Percentiles rank a stretch among this genome's conserved stretches.
Evolutionary conservation across 2,797 vertebrate species (phyloP).

Genomic region (Onychomys arenicola): DNA sequence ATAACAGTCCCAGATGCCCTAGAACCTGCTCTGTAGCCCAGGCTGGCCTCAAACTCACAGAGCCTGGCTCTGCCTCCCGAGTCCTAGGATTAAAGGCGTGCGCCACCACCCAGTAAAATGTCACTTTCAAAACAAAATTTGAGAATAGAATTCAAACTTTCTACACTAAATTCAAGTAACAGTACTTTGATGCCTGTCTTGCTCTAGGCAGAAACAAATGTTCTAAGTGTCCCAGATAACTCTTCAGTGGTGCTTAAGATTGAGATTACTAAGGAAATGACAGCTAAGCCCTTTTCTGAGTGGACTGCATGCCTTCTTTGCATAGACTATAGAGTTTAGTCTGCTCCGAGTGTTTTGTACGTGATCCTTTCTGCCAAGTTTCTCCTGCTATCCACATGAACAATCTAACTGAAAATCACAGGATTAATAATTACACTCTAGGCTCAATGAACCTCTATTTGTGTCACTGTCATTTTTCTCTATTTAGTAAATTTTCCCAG

Average conservation of each 20-base stretch:
- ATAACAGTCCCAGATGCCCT: no score
- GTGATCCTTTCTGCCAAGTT: slow-evolving; percentile 56
- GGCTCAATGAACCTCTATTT: neutral
- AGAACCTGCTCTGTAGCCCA: no score
- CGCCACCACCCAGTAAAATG: neutral
- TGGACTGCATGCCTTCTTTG: neutral
- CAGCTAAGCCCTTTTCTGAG: neutral
- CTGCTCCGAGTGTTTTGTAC: neutral
- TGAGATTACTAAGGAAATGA: neutral
- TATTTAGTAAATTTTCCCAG: neutral
- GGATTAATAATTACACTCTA: slow-evolving; percentile 48
- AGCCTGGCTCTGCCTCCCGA: no score
- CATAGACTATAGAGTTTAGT: neutral
- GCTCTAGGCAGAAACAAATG: neutral
- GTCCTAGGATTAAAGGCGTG: no score
- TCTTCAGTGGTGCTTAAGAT: neutral
- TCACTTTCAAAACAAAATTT: neutral
- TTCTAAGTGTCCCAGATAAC: neutral
- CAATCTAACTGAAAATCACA: slow-evolving; percentile 48
- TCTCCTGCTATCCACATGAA: neutral
- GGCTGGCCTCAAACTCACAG: no score
- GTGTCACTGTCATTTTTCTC: slow-evolving; percentile 34
- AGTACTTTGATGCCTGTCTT: neutral
- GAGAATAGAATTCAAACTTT: neutral
- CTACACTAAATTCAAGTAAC: rapidly evolving